Evolutionary conservation across 2,888 invertebrate species (phyloP).

Genomic region (Timema cristinae): DNA sequence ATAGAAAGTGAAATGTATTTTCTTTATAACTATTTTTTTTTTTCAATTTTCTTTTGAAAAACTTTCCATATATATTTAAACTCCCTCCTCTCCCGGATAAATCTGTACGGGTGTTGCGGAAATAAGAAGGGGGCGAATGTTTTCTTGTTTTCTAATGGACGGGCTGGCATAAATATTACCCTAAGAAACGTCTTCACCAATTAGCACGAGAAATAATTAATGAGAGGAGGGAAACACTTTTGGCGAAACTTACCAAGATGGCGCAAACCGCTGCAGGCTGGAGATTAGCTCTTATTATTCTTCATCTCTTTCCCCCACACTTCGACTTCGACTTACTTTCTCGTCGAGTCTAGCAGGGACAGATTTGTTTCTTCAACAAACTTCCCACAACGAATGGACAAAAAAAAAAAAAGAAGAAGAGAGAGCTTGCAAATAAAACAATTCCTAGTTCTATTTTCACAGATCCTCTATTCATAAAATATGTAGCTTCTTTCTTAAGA

Average conservation of each 20-base stretch:
- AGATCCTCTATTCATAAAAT: too few relatives aligned
- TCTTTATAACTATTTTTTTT: too few relatives aligned
- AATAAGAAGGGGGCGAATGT: too few relatives aligned
- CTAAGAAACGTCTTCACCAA: constrained; percentile 11
- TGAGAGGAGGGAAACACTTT: not conserved
- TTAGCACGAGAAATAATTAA: constrained; percentile 16
- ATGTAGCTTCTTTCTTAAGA: too few relatives aligned
- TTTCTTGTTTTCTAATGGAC: not conserved
- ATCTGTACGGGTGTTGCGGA: too few relatives aligned
- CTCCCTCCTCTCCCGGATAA: too few relatives aligned
- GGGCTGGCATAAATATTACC: constrained; percentile 10
- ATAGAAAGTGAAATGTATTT: too few relatives aligned
- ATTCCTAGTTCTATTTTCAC: too few relatives aligned
- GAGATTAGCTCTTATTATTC: constrained; percentile 1
- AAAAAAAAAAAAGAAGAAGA: not conserved
- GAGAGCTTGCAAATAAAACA: not conserved
- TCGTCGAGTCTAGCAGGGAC: not conserved
- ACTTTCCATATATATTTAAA: too few relatives aligned
- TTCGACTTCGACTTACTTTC: too few relatives aligned
- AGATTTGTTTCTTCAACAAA: not conserved
- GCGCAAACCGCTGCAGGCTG: not conserved
- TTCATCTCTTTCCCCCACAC: not conserved
- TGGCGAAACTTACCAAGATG: not conserved
- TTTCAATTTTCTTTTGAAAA: too few relatives aligned
- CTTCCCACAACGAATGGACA: not conserved